Evolutionary conservation across 1,140 invertebrate genomes (phyloP), one percentile per base, ranked within the genome.

Genomic region (Lordiphosa mommai): DNA sequence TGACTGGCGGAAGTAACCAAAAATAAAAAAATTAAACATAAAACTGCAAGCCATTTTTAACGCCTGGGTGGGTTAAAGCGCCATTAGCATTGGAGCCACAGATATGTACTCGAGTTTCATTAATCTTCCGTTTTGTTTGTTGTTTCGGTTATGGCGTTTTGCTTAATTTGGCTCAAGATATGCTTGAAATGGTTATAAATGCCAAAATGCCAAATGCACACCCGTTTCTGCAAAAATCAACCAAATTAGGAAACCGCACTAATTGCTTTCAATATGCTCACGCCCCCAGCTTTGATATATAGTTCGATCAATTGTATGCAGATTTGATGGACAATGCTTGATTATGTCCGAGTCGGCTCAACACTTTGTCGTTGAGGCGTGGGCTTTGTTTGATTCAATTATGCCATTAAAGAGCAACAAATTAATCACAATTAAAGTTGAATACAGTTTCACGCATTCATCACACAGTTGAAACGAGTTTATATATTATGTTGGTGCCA

Each of bases 111-210:
- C 77, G 79, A 84, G 77, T 85, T 85, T 61, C 79, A 84, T 84
- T 84, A 84, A 84, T 84, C 77, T 84, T 84, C 77, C 77, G 77
- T 77, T 80, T 53, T 73, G 73, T 61, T 71, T 76, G 72, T 68
- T 76, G 72, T 2, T 37, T 36, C 46, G 29, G 6, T 61, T 43
- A 43, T 67, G 63, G 46, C 58, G 57, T 69, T 49, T 47, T 61
- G 67, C 76, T 72, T 51, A 56, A 82, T 82, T 76, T 82, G 76
- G 77, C 66, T 32, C 40, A 56, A 44, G 51, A 12, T 43, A 12
- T 10, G 20, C 27, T 43, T 7, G 20, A 27, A 13, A 17, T 38
- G 9, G 16, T 34, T n/a, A 12, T 76, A 57, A 72, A 68, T 76
- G 73, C 48, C 65, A 76, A 59, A 61, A 53, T 34, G 37, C 51